A percentile compares a stretch with the other conserved stretches of the same genome.
These are phyloP conservation scores for Leptinotarsa juncta DNA, from an alignment of 2,888 invertebrate genomes.

Conservation along the genomic window DNA sequence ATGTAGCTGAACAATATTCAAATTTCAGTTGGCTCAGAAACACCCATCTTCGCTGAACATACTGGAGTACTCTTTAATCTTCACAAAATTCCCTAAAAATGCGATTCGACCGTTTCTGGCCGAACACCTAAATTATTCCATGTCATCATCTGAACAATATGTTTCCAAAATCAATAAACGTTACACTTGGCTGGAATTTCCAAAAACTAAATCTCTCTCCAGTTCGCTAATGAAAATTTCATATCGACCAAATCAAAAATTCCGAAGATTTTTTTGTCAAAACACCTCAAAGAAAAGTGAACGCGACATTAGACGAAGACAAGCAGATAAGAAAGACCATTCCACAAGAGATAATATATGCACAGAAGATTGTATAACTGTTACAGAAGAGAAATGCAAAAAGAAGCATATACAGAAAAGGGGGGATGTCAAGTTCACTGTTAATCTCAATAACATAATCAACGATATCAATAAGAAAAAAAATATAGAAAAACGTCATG, in stretches of 20 bases:
- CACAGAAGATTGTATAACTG: slow-evolving; percentile 37
- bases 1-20: not conserved
- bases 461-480: slow-evolving; percentile 28
- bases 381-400: slow-evolving; percentile 29
- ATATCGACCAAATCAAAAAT: slow-evolving; percentile 8
- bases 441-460: slow-evolving; percentile 29
- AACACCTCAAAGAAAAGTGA: slow-evolving; percentile 24
- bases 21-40: slow-evolving; percentile 21
- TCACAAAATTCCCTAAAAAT: not conserved
- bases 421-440: slow-evolving; percentile 27
- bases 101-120: not conserved
- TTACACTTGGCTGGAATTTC: not conserved
- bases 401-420: slow-evolving; percentile 26
- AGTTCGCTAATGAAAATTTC: not conserved
- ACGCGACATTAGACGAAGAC: slow-evolving; percentile 17
- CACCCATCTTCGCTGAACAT: slow-evolving; percentile 6
- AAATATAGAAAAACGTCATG: slow-evolving; percentile 23
- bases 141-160: slow-evolving; percentile 11
- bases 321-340: slow-evolving; percentile 19
- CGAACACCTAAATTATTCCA: slow-evolving; percentile 3
- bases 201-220: not conserved
- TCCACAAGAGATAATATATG: slow-evolving; percentile 34
- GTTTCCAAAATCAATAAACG: not conserved
- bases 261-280: slow-evolving; percentile 33
- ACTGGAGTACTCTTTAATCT: slow-evolving; percentile 1